These are phyloP conservation scores for Tylochromis polylepis DNA, from an alignment of 2,113 vertebrate genomes.

Conservation along the genomic window DNA sequence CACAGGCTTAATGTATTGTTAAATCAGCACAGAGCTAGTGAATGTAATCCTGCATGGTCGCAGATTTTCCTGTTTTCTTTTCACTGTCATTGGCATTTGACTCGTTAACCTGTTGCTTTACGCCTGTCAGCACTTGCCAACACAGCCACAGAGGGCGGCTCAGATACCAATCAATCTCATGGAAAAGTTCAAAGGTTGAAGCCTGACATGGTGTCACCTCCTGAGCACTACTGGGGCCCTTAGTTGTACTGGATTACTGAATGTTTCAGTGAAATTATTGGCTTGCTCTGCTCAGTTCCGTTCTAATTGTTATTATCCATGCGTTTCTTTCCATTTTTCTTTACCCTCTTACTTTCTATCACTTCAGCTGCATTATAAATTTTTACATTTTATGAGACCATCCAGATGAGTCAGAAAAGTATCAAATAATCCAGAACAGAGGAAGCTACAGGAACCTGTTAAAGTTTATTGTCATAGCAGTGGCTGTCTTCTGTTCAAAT, in stretches of 20 bases:
- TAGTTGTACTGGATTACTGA: not conserved
- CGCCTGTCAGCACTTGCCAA: conserved; percentile 21
- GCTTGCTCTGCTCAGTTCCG: no score
- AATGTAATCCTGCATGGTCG: not conserved
- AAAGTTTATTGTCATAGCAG: not conserved
- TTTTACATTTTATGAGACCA: not conserved
- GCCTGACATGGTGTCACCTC: conserved; percentile 26
- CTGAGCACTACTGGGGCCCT: not conserved
- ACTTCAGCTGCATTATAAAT: not conserved
- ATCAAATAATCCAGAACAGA: not conserved
- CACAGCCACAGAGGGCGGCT: not conserved
- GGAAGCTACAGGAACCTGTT: not conserved
- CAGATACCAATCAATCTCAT: conserved; percentile 10
- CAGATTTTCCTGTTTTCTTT: not conserved
- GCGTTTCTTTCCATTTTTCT: not conserved
- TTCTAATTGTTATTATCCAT: not conserved
- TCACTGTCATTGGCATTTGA: conserved; percentile 12
- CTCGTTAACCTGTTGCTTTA: conserved; percentile 27
- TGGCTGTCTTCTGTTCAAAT: not conserved
- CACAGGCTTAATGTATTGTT: not conserved
- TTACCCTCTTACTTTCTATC: not conserved
- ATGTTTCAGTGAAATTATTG: no score
- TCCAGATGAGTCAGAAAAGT: not conserved
- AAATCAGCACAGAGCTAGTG: not conserved
- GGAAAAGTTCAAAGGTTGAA: conserved; percentile 31